Evolutionary conservation across 2,797 vertebrate species (phyloP), one percentile per base, ranked within the genome.

Genomic region (Acropternis orthonyx): DNA sequence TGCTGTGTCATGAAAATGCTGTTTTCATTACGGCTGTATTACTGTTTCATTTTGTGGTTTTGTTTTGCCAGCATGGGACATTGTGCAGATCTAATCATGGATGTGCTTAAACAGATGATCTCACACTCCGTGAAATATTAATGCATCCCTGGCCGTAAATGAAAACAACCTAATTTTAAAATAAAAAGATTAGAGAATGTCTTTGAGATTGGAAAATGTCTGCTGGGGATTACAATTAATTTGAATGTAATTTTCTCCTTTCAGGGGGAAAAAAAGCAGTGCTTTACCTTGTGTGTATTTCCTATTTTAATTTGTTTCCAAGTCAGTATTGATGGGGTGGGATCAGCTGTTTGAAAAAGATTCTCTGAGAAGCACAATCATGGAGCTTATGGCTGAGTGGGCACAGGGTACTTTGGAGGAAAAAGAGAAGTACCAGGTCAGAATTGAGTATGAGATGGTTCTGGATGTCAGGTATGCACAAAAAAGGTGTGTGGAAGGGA

Each of bases 21-120:
- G 61, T 87, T 89, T 85, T 68, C 92, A 55, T 95, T 83, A 32
- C 75, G 79, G 28, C 5, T 20, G 21, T 92, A 30, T 91, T 67
- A 36, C 22, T 11, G 72, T 61, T 68, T 55, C 56, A 28, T 92
- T 81, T 72, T 41, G 72, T 76, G 81, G 86, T 72, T 82, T 77
- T 37, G 75, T 82, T 92, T 84, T 84, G 39, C 55, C 69, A 83
- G 87, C 43, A 6, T 58, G 80, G 79, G 75, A 72, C 74, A 9
- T 66, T 20, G 77, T 76, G 43, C 88, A 86, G 92, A 56, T 14
- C 39, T 86, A 79, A 82, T 90, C 68, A 14, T 67, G 85, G 81
- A 77, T 80, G 67, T 72, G 93, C 91, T 95, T 65, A 80, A 92
- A 63, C 71, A 89, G 86, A 86, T 90, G 93, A 92, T 93, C 91